Evolutionary conservation across 2,797 vertebrate species (phyloP).

Genomic region (Sebastes cheni): DNA sequence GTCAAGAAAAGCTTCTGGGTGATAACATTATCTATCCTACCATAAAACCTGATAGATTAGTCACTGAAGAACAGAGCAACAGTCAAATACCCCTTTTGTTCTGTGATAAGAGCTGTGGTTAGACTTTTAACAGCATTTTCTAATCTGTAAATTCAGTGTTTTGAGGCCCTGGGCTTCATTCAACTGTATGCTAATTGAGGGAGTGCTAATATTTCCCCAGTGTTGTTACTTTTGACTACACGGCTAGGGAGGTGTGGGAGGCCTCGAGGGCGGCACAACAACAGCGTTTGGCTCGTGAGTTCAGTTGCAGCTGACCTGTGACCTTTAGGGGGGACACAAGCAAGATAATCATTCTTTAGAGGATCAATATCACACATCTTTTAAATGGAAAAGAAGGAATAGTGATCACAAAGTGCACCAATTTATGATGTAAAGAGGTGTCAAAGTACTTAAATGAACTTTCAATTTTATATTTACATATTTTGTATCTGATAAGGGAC

Average conservation of each 20-base stretch:
- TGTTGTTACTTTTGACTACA: slow-evolving; percentile 34
- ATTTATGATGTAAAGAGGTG: neutral
- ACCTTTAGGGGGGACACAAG: neutral
- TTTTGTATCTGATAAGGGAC: neutral
- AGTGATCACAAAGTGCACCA: neutral
- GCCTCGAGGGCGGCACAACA: slow-evolving; percentile 5
- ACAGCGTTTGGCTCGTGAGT: neutral
- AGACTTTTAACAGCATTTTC: slow-evolving; percentile 59
- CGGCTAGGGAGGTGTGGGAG: neutral
- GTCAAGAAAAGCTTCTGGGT: slow-evolving; percentile 56
- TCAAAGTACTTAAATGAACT: neutral
- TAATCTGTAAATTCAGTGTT: slow-evolving; percentile 61
- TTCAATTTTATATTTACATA: neutral
- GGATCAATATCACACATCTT: neutral
- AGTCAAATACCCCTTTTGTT: slow-evolving; percentile 55
- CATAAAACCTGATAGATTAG: slow-evolving; percentile 79
- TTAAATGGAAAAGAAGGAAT: neutral
- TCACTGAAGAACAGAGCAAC: slow-evolving; percentile 73
- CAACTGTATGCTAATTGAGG: slow-evolving; percentile 73
- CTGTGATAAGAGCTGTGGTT: slow-evolving; percentile 60
- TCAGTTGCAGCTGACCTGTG: slow-evolving; percentile 11
- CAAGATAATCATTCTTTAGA: neutral
- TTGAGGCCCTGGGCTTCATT: slow-evolving; percentile 52
- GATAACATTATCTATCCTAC: slow-evolving; percentile 74
- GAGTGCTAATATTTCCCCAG: slow-evolving; percentile 32